A percentile compares a stretch with the other conserved stretches of the same genome.
Conservation (phyloP, 2,797 vertebrate genomes). For the Champsocephalus esox region DNA sequence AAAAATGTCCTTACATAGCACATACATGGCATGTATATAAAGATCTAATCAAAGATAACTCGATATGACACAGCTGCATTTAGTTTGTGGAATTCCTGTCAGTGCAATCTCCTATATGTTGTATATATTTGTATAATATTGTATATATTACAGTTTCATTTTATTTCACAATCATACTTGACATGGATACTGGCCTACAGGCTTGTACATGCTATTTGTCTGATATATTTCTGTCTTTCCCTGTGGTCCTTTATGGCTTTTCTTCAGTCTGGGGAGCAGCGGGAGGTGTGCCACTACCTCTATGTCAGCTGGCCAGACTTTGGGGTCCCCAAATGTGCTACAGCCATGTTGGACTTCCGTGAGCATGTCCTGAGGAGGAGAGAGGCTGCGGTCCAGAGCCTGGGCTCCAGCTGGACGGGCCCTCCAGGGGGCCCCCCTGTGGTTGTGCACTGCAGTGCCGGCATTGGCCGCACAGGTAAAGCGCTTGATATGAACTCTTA, state of each 20-base stretch:
- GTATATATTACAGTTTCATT: neutral
- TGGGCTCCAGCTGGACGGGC: conserved; percentile 85
- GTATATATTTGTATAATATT: neutral
- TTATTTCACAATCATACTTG: neutral
- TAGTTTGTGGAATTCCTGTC: neutral
- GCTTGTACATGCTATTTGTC: neutral
- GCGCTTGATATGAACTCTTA: too few species aligned
- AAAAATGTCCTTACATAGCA: neutral
- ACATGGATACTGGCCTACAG: neutral
- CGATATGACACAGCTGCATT: neutral
- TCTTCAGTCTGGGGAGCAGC: conserved; percentile 85
- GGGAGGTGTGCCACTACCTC: conserved; percentile 88
- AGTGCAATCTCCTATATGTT: neutral
- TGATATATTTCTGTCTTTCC: neutral
- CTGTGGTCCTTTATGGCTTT: neutral
- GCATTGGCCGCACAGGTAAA: conserved; percentile 90
- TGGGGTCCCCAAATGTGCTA: conserved; percentile 89
- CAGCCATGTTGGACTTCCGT: conserved; percentile 90
- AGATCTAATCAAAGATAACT: neutral
- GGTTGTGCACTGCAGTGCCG: conserved; percentile 90
- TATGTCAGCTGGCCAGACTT: conserved; percentile 93
- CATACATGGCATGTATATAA: neutral
- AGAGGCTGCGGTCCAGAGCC: conserved; percentile 78
- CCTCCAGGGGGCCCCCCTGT: conserved; percentile 87
- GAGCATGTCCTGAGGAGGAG: conserved; percentile 86